Percentiles rank a stretch among this genome's conserved stretches.
Evolutionary conservation across 1,140 invertebrate genomes (phyloP).

Genomic region (Bombus sylvicola): DNA sequence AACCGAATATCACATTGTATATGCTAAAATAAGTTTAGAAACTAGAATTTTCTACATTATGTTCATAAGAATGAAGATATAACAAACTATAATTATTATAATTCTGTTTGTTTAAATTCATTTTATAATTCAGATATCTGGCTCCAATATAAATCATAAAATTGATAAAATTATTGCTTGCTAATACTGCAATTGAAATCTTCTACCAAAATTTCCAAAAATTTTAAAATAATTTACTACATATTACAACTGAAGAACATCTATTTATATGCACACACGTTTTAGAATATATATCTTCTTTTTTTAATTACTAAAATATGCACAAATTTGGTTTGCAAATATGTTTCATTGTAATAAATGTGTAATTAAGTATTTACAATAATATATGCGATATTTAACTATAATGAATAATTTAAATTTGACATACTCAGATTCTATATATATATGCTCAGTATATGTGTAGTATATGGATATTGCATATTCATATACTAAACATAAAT

Average conservation of each 20-base stretch:
- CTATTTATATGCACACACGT: not conserved
- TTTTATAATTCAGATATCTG: conserved; percentile 42
- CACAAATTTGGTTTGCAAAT: conserved; percentile 23
- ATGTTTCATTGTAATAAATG: not conserved
- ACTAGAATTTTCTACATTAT: not conserved
- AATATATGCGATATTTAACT: conserved; percentile 6
- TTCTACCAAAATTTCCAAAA: not conserved
- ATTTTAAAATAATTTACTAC: conserved; percentile 29
- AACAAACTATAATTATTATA: conserved; percentile 5
- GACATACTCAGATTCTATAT: conserved; percentile 9
- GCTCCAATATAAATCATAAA: conserved; percentile 14
- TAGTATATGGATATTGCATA: conserved; percentile 21
- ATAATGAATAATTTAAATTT: conserved; percentile 6
- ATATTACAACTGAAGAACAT: not conserved
- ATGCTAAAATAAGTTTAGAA: conserved; percentile 2
- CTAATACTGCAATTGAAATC: conserved; percentile 36
- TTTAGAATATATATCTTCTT: not conserved
- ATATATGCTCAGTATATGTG: conserved; percentile 11
- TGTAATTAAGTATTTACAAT: conserved; percentile 34
- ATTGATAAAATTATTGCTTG: conserved; percentile 21
- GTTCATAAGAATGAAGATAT: not conserved
- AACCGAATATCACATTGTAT: conserved; percentile 54
- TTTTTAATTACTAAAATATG: conserved; percentile 4
- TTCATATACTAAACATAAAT: conserved; percentile 39
- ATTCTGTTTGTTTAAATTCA: not conserved